Evolutionary conservation across 2,113 vertebrate species (phyloP).

Genomic region (Serilophus lunatus): DNA sequence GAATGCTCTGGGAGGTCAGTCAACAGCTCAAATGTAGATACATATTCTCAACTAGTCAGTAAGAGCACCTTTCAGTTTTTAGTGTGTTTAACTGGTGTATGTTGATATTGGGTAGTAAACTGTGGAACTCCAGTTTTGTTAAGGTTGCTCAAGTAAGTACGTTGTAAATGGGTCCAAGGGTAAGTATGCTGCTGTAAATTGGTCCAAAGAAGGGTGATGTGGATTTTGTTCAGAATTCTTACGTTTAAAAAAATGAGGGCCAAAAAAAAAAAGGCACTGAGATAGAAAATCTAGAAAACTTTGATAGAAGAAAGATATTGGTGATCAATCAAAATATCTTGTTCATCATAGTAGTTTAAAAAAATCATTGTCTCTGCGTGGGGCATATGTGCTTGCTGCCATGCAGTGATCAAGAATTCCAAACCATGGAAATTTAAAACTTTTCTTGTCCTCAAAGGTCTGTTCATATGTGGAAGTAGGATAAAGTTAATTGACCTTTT

Average conservation of each 20-base stretch:
- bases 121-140: not conserved
- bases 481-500: not conserved
- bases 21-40: not conserved
- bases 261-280: not conserved
- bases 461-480: not conserved
- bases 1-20: not conserved
- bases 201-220: not conserved
- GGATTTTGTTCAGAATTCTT: not conserved
- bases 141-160: not conserved
- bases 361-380: not conserved
- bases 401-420: not conserved
- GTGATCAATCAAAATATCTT: not conserved
- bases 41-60: not conserved
- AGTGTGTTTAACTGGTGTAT: not conserved
- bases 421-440: not conserved
- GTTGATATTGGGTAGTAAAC: not conserved
- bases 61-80: accelerated
- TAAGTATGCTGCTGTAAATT: not conserved
- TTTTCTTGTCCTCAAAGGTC: not conserved
- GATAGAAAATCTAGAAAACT: not conserved
- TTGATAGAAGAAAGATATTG: not conserved
- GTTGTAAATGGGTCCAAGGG: too few relatives aligned
- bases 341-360: not conserved
- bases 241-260: not conserved
- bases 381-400: not conserved